A percentile compares a stretch with the other conserved stretches of the same genome.
phyloP scores from a whole-genome alignment of 1,140 invertebrate species.

The Tetragnatha versicolor region DNA sequence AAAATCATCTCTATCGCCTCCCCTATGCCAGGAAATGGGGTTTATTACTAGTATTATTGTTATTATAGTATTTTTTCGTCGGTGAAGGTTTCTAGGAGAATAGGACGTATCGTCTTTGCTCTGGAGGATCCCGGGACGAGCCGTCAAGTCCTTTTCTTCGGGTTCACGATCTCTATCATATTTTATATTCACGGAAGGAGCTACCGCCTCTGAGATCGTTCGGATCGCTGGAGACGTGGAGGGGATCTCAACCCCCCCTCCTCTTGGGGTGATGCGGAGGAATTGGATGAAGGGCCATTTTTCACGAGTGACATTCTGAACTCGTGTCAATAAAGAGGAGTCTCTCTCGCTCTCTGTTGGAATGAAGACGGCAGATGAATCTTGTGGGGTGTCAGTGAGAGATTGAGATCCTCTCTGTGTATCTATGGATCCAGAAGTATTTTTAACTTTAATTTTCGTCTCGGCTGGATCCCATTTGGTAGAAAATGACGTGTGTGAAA shows the following conservation, averaged over 20 bases:
- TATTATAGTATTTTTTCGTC: too few relatives aligned
- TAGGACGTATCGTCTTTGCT: conserved; percentile 10
- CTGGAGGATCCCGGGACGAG: not conserved
- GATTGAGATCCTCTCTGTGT: too few relatives aligned
- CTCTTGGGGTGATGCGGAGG: too few relatives aligned
- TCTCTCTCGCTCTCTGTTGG: too few relatives aligned
- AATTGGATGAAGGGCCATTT: conserved; percentile 2
- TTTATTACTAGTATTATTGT: conserved; percentile 17
- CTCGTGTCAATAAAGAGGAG: not conserved
- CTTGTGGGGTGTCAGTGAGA: too few relatives aligned
- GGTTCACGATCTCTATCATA: conserved; percentile 36
- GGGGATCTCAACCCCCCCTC: too few relatives aligned
- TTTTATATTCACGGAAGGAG: conserved; percentile 31
- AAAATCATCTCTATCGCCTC: not conserved
- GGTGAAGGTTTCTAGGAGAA: not conserved
- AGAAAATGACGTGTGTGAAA: too few relatives aligned
- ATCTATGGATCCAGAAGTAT: too few relatives aligned
- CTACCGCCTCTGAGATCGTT: conserved; percentile 9
- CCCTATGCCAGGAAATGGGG: not conserved
- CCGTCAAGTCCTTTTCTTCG: conserved; percentile 14
- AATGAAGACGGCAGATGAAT: too few relatives aligned
- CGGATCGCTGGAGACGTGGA: not conserved
- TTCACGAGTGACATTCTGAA: not conserved
- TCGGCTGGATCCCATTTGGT: too few relatives aligned
- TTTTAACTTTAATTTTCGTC: too few relatives aligned